These are phyloP conservation scores for Ectropis crepuscularia DNA, from an alignment of 2,888 invertebrate genomes.

Conservation along the genomic window DNA sequence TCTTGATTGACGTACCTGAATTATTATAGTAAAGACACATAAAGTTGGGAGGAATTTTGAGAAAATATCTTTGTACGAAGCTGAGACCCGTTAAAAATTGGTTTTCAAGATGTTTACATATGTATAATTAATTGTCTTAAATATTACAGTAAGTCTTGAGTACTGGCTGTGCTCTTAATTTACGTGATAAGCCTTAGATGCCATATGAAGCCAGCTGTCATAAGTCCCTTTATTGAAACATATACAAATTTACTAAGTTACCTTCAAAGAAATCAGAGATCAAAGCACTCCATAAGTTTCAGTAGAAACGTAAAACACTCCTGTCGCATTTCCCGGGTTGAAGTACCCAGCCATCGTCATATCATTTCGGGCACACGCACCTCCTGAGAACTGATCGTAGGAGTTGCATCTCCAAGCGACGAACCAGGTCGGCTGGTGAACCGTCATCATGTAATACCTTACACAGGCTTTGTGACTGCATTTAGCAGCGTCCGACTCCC, in stretches of 20 bases:
- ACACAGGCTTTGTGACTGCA: conserved; percentile 78
- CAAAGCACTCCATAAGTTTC: conserved; percentile 60
- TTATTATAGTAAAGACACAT: too few species aligned
- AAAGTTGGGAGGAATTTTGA: too few species aligned
- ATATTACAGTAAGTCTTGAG: too few species aligned
- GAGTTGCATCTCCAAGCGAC: conserved; percentile 70
- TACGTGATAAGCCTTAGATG: too few species aligned
- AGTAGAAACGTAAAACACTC: conserved; percentile 73
- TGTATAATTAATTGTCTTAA: too few species aligned
- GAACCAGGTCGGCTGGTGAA: conserved; percentile 63
- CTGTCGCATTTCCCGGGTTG: conserved; percentile 75
- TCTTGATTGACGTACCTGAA: too few species aligned
- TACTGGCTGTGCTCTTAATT: too few species aligned
- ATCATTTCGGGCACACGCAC: conserved; percentile 66
- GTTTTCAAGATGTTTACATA: too few species aligned
- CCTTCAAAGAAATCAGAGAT: conserved; percentile 8
- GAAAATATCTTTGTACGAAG: too few species aligned
- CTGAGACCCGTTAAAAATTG: too few species aligned
- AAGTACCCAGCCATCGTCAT: conserved; percentile 73
- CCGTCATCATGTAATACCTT: conserved; percentile 66
- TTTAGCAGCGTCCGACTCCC: conserved; percentile 69
- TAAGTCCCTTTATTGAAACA: neutral
- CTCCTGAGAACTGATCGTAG: conserved; percentile 63
- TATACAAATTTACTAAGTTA: neutral
- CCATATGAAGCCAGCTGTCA: neutral